Percentiles rank a stretch among this genome's conserved stretches.
Evolutionary conservation across 2,888 invertebrate species (phyloP).

Genomic region (Carcina quercana): DNA sequence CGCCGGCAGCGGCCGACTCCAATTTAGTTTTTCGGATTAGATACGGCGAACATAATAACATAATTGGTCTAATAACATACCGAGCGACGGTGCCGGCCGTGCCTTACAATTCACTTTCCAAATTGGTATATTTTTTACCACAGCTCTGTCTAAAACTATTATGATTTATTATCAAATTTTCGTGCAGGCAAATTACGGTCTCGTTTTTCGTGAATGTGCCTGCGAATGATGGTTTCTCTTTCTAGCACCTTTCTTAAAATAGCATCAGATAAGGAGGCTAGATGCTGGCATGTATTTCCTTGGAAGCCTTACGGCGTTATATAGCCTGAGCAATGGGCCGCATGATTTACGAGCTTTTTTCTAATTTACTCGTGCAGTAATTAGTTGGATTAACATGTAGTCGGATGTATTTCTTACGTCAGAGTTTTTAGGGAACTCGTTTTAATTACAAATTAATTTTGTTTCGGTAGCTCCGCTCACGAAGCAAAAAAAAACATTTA

Average conservation of each 20-base stretch:
- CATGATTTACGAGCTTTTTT: conserved; percentile 62
- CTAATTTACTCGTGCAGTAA: conserved; percentile 63
- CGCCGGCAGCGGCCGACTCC: conserved; percentile 70
- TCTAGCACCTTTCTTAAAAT: conserved; percentile 30
- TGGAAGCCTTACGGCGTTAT: conserved; percentile 50
- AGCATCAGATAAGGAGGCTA: conserved; percentile 44
- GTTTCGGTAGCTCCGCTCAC: conserved; percentile 31
- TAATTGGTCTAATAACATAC: conserved; percentile 73
- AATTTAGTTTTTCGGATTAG: conserved; percentile 74
- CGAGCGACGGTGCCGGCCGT: conserved; percentile 55
- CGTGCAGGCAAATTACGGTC: conserved; percentile 70
- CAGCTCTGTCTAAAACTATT: conserved; percentile 70
- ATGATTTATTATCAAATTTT: conserved; percentile 74
- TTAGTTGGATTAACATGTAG: conserved; percentile 65
- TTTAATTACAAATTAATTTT: conserved; percentile 36
- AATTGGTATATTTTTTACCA: conserved; percentile 71
- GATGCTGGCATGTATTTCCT: conserved; percentile 46
- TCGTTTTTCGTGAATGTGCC: conserved; percentile 50
- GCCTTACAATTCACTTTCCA: conserved; percentile 74
- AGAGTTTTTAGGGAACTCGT: conserved; percentile 39
- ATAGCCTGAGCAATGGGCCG: conserved; percentile 45
- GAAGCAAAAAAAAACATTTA: conserved; percentile 19
- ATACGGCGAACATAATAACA: conserved; percentile 74
- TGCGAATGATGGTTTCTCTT: conserved; percentile 39
- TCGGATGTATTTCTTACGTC: conserved; percentile 46